These are phyloP conservation scores for Eolophus roseicapilla DNA, from an alignment of 2,113 vertebrate species.

Conservation along the genomic window DNA sequence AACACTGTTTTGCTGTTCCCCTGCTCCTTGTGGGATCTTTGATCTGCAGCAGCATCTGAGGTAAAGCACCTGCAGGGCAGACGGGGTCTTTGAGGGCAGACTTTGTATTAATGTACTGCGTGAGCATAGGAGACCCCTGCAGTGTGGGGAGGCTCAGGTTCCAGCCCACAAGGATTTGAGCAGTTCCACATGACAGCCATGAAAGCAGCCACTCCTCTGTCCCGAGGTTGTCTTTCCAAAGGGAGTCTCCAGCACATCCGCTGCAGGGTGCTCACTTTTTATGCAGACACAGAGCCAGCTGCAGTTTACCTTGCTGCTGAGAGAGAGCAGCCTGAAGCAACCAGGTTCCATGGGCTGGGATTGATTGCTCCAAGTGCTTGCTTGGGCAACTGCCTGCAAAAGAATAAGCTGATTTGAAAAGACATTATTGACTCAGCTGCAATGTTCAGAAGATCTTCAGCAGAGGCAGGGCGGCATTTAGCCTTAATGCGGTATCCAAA, in stretches of 20 bases:
- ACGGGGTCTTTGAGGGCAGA: fast-evolving
- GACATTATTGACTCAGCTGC: slow-evolving; percentile 16
- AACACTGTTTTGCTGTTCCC: background rate
- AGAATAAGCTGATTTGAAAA: background rate
- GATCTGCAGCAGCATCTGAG: fast-evolving
- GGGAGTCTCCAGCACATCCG: fast-evolving
- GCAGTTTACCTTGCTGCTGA: background rate
- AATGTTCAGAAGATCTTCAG: background rate
- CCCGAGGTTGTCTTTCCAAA: background rate
- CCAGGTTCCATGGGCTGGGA: background rate
- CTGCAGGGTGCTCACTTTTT: background rate
- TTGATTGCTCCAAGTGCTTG: background rate
- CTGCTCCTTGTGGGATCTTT: background rate
- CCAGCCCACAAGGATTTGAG: background rate
- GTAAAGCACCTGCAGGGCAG: fast-evolving
- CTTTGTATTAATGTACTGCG: fast-evolving
- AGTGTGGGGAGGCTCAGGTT: fast-evolving
- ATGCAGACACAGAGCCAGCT: background rate
- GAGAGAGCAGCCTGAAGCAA: background rate
- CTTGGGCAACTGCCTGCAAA: background rate
- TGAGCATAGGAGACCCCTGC: fast-evolving
- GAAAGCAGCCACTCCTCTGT: background rate
- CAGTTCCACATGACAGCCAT: background rate
- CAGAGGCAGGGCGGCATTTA: background rate
- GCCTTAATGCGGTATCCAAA: background rate